Evolutionary conservation across 2,888 invertebrate genomes (phyloP), one percentile per base, ranked within the genome.

Genomic region (Stenoptilia bipunctidactyla): DNA sequence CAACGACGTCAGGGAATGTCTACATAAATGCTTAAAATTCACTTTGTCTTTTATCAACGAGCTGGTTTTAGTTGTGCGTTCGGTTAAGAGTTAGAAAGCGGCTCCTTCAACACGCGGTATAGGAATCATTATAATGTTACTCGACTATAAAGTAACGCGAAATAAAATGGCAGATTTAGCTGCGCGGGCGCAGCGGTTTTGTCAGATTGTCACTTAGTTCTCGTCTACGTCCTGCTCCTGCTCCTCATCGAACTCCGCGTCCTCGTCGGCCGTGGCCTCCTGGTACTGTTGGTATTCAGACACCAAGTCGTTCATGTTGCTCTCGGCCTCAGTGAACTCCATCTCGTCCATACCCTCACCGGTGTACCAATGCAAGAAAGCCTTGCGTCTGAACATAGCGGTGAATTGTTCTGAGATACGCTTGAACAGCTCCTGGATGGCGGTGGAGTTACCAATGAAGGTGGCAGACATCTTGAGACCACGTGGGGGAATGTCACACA

Each of bases 321-420:
- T 94, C 85, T 94, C 90, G 2, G 91, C 96, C 76, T 96, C 96
- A 4, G 95, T 96, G 88, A 96, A 96, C 84, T 96, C 96, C 95
- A 96, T 95, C 82, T 96, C 95, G 75, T 96, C 96, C 96, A 96
- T 96, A 56, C 96, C 96, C 79, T 96, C 96, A 50, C 94, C 97
- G 15, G 94, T 97, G 87, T 97, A 97, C 97, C 97, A 97, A 89
- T 97, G 96, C 77, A 97, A 88, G 90, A 97, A 97, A 79, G 97
- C 97, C 85, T 96, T 97, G 64, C 97, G 90, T 66, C 97, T 90
- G 89, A 97, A 96, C 96, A 97, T 96, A 65, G 96, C 96, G 13
- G 93, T 92, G 76, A 94, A 95, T 79, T 96, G 95, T 67, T 96
- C 95, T 2, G 92, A 92, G 66, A 95, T 93, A 56, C 94, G 87